These are phyloP conservation scores for Campopleginae sp. DNA, from an alignment of 2,888 invertebrate species.

Conservation along the genomic window DNA sequence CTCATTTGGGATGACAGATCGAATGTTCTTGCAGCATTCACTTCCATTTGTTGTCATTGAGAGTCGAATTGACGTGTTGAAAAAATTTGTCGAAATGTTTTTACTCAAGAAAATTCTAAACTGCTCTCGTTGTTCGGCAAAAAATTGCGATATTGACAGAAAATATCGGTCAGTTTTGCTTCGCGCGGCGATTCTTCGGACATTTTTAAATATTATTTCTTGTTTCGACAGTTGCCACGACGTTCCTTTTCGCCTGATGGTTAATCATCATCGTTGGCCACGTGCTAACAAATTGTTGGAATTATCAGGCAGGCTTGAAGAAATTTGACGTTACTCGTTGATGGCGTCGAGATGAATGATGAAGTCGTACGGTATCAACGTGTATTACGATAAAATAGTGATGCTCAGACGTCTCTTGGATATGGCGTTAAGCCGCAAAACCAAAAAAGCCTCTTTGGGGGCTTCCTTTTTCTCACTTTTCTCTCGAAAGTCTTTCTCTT, in stretches of 20 bases:
- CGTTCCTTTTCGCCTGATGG: not conserved
- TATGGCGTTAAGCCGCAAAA: conserved; percentile 81
- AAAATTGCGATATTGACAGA: not conserved
- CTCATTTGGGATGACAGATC: not conserved
- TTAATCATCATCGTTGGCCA: conserved; percentile 32
- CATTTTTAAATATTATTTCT: not conserved
- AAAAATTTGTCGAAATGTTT: not conserved
- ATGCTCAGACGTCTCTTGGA: conserved; percentile 40
- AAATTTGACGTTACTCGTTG: conserved; percentile 23
- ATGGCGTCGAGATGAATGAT: conserved; percentile 37
- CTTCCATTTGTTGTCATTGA: not conserved
- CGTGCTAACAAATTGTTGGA: conserved; percentile 46
- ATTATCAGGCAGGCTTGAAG: conserved; percentile 22
- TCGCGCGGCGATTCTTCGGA: not conserved
- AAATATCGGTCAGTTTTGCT: not conserved
- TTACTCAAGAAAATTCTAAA: not conserved
- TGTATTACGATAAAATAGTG: conserved; percentile 39
- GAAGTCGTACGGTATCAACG: conserved; percentile 35
- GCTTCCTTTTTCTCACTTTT: conserved; percentile 54
- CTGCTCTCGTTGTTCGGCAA: not conserved
- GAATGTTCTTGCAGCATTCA: not conserved
- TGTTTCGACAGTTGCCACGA: not conserved
- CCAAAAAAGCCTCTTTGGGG: conserved; percentile 74
- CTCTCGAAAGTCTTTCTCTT: not conserved
- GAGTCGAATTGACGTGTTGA: not conserved